Conservation (phyloP, 2,797 vertebrate genomes). For the Lophotriccus pileatus region DNA sequence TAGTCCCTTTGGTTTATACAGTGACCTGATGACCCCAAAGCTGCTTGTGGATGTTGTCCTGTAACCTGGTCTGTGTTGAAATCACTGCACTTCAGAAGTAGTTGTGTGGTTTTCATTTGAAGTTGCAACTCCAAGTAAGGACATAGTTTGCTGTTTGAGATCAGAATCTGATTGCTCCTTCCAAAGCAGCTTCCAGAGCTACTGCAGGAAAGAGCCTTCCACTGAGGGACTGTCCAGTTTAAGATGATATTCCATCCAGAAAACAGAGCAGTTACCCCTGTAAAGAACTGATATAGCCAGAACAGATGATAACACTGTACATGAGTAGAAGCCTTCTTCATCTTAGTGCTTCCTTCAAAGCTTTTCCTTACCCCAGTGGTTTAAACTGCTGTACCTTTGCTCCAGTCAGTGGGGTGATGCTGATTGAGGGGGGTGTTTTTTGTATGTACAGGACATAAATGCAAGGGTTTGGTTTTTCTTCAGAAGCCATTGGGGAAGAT, state of each 20-base stretch:
- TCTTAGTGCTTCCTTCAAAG: neutral
- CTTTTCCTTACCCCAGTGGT: neutral
- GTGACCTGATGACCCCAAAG: neutral
- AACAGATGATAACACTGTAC: fast-evolving
- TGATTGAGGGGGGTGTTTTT: neutral
- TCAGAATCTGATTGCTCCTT: neutral
- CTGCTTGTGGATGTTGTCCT: neutral
- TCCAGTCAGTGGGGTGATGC: neutral
- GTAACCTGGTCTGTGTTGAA: neutral
- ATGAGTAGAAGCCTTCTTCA: neutral
- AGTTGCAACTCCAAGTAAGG: neutral
- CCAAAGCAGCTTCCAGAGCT: neutral
- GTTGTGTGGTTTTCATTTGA: neutral
- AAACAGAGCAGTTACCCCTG: neutral
- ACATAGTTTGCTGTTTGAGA: neutral
- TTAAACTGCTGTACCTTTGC: neutral
- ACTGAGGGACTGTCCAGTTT: neutral
- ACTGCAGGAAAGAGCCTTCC: neutral
- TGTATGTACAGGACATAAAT: neutral
- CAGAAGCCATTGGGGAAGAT: neutral
- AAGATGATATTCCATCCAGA: neutral
- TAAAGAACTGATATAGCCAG: neutral
- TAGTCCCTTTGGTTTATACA: neutral
- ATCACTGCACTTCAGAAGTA: neutral
- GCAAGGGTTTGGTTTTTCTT: neutral